Evolutionary conservation across 2,797 vertebrate genomes (phyloP).

Genomic region (Tinamus major): DNA sequence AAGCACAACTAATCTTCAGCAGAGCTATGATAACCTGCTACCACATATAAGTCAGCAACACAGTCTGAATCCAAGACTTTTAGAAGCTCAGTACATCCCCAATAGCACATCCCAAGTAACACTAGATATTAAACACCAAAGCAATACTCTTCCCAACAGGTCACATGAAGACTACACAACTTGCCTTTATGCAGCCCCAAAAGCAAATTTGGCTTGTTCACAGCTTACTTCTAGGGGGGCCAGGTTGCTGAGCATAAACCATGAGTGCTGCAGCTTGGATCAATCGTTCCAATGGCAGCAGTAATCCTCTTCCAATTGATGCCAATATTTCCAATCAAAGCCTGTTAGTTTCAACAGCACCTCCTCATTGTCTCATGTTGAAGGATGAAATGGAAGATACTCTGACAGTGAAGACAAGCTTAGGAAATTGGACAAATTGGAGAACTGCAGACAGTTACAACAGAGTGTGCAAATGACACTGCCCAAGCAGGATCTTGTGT

Average conservation of each 20-base stretch:
- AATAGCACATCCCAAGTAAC: not conserved
- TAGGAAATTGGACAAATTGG: accelerated
- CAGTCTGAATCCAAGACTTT: not conserved
- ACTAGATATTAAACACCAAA: not conserved
- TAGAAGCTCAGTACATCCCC: not conserved
- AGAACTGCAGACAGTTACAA: not conserved
- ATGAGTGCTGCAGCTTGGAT: not conserved
- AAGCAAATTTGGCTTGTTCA: not conserved
- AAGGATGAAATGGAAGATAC: not conserved
- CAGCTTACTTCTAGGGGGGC: not conserved
- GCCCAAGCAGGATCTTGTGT: not conserved
- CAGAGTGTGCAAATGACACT: not conserved
- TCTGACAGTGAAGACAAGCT: not conserved
- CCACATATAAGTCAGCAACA: not conserved
- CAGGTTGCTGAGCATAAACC: not conserved
- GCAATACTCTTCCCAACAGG: not conserved
- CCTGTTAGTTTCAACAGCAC: not conserved
- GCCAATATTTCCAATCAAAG: not conserved
- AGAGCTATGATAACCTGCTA: not conserved
- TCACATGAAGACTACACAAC: not conserved
- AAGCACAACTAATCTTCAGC: not conserved
- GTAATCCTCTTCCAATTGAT: not conserved
- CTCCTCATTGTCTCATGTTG: accelerated
- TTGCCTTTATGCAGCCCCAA: not conserved
- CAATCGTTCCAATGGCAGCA: not conserved